phyloP scores from a whole-genome alignment of 2,113 vertebrate species.

The Oncorhynchus kisutch region DNA sequence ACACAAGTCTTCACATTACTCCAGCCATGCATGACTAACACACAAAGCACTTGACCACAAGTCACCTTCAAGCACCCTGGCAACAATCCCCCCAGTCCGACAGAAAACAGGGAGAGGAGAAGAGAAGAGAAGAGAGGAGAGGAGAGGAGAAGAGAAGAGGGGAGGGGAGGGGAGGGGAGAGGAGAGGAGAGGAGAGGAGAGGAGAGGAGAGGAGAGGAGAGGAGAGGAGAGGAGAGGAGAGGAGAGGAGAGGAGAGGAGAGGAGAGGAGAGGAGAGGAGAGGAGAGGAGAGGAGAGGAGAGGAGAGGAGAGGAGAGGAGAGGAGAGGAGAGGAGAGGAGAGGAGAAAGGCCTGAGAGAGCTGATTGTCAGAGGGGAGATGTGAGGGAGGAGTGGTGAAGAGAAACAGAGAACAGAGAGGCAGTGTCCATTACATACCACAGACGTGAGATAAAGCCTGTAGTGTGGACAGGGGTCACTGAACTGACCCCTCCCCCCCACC shows the following conservation, averaged over 20 bases:
- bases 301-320: no score
- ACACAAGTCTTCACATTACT: neutral
- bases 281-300: no score
- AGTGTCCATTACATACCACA: constrained; percentile 26
- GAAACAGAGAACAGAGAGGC: constrained; percentile 28
- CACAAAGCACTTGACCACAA: constrained; percentile 42
- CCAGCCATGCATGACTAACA: constrained; percentile 39
- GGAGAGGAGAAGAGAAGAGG: accelerated
- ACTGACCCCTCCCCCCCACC: no score
- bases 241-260: no score
- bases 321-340: no score
- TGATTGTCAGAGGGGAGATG: neutral
- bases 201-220: neutral
- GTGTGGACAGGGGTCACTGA: constrained; percentile 26
- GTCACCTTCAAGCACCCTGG: constrained; percentile 26
- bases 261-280: no score
- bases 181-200: neutral
- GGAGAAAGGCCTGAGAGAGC: no score
- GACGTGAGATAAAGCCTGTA: constrained; percentile 37
- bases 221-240: no score
- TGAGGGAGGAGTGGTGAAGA: constrained; percentile 5
- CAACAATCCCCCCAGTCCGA: neutral
- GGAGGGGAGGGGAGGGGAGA: accelerated
- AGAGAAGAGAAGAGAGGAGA: neutral
- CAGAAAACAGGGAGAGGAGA: no score